phyloP scores from a whole-genome alignment of 2,113 vertebrate genomes.

The Plestiodon gilberti region DNA sequence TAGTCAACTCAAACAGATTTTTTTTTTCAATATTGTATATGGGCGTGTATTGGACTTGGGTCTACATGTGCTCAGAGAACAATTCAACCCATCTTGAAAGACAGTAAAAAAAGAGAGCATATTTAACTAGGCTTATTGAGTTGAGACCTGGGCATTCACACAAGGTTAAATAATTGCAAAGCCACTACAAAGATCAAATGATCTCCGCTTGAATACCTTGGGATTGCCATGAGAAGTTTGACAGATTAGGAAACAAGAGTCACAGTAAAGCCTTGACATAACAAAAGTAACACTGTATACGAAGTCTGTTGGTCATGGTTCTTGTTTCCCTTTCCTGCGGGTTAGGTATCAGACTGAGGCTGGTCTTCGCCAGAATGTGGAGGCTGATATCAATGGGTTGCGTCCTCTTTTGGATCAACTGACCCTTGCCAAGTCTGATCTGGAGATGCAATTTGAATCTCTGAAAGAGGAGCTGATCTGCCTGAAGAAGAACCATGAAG shows the following conservation, averaged over 20 bases:
- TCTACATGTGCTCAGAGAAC: background rate
- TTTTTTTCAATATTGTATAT: too few relatives aligned
- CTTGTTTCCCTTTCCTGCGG: background rate
- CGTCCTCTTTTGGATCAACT: constrained; percentile 77
- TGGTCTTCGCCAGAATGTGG: constrained; percentile 73
- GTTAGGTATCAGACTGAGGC: constrained; percentile 75
- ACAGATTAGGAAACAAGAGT: background rate
- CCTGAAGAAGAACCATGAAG: constrained; percentile 92
- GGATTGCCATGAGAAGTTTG: background rate
- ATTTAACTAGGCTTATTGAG: background rate
- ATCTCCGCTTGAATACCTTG: background rate
- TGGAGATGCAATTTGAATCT: constrained; percentile 81
- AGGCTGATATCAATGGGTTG: constrained; percentile 75
- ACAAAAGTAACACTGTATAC: background rate
- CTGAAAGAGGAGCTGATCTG: constrained; percentile 91
- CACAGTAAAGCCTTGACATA: background rate
- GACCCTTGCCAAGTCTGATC: constrained; percentile 74
- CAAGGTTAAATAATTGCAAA: background rate
- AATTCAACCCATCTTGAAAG: background rate
- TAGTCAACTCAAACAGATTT: too few relatives aligned
- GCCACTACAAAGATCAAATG: background rate
- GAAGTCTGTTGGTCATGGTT: background rate
- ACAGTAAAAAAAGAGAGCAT: background rate
- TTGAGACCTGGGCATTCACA: background rate
- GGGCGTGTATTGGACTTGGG: too few relatives aligned